Evolutionary conservation across 2,797 vertebrate species (phyloP).

Genomic region (Antennarius maculatus): DNA sequence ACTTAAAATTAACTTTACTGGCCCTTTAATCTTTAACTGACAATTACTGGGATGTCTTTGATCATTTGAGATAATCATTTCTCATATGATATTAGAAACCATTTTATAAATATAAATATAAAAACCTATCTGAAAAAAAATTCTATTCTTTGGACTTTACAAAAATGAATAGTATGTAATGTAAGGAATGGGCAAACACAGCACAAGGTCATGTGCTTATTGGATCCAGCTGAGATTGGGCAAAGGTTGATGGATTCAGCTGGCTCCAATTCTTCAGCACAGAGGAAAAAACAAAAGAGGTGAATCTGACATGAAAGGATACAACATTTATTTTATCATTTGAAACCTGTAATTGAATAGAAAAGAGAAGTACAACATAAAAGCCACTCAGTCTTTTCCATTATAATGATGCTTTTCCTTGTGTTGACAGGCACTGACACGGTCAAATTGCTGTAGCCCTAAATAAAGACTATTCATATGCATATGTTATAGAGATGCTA

Average conservation of each 20-base stretch:
- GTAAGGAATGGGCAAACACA: constrained; percentile 69
- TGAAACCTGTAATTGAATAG: constrained; percentile 26
- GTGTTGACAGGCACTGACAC: constrained; percentile 6
- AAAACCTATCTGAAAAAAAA: neutral
- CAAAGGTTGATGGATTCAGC: constrained; percentile 61
- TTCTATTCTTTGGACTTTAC: constrained; percentile 2
- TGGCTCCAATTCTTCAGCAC: constrained; percentile 59
- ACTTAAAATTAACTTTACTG: no score
- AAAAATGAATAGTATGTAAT: constrained; percentile 49
- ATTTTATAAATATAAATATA: neutral
- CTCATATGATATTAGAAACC: constrained; percentile 4
- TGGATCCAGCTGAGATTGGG: constrained; percentile 71
- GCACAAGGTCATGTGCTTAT: constrained; percentile 52
- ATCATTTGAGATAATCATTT: neutral
- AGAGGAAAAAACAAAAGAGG: constrained; percentile 65
- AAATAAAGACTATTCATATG: constrained; percentile 44
- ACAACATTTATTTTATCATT: constrained; percentile 22
- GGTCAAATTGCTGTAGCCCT: constrained; percentile 1
- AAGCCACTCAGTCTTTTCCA: neutral
- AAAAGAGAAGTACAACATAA: neutral
- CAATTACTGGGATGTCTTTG: neutral
- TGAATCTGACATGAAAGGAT: constrained; percentile 26
- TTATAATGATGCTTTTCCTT: constrained; percentile 8
- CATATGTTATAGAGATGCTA: constrained; percentile 22
- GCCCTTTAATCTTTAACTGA: no score